Conservation (phyloP, 2,888 invertebrate genomes). For the Kryphioiulus occultus region DNA sequence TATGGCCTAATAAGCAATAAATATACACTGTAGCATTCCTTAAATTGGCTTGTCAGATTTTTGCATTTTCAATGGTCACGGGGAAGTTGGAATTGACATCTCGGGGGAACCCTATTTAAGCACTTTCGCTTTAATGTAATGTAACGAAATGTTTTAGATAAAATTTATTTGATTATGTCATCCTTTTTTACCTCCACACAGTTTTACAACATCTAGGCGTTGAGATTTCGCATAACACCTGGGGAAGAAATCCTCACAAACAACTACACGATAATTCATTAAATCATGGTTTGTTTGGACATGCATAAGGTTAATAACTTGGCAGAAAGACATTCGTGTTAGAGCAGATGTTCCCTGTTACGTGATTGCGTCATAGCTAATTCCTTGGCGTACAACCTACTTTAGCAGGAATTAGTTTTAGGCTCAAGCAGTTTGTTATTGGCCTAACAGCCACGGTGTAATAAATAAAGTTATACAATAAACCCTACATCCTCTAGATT, state of each 20-base stretch:
- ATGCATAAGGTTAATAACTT: neutral
- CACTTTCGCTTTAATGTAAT: too few relatives aligned
- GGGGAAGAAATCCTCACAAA: neutral
- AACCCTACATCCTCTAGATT: neutral
- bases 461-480: slow-evolving; percentile 1
- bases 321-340: neutral
- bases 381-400: neutral
- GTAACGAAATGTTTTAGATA: too few relatives aligned
- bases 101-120: too few relatives aligned
- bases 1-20: too few relatives aligned
- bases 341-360: neutral
- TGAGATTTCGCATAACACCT: neutral
- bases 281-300: neutral
- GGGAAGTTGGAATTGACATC: too few relatives aligned
- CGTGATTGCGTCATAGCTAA: neutral
- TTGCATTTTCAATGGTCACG: too few relatives aligned
- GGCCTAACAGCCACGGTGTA: neutral
- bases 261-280: neutral
- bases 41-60: too few relatives aligned
- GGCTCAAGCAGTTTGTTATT: slow-evolving; percentile 8
- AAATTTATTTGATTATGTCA: too few relatives aligned
- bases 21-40: too few relatives aligned
- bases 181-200: too few relatives aligned
- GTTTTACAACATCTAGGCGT: neutral
- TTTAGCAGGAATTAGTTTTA: slow-evolving; percentile 15